phyloP scores from a whole-genome alignment of 2,113 vertebrate species.

The Smithornis capensis region DNA sequence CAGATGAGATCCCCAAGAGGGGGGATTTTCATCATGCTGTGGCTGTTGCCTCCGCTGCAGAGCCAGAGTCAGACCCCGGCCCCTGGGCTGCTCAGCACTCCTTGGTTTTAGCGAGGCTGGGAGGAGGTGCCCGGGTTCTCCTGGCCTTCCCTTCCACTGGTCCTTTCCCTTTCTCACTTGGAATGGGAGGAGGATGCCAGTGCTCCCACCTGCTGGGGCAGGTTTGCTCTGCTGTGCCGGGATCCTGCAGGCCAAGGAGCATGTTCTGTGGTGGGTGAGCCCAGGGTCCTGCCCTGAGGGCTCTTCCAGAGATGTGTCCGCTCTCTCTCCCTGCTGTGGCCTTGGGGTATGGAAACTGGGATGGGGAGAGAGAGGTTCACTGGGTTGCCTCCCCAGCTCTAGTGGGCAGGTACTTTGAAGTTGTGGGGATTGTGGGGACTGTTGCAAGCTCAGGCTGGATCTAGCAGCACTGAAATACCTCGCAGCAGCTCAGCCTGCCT shows the following conservation, averaged over 20 bases:
- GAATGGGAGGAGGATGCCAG: background rate
- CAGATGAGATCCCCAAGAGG: background rate
- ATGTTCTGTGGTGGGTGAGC: background rate
- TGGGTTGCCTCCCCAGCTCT: background rate
- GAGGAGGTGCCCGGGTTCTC: background rate
- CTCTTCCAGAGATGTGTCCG: rapidly evolving
- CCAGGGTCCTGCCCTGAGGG: background rate
- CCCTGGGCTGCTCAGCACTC: background rate
- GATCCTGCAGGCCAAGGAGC: background rate
- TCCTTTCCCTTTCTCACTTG: background rate
- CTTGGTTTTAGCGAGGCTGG: background rate
- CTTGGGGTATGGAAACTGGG: background rate
- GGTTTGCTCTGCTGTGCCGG: background rate
- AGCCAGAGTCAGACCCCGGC: background rate
- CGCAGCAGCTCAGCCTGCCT: background rate
- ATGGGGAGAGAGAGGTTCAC: background rate
- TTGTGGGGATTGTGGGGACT: background rate
- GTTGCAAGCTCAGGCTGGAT: background rate
- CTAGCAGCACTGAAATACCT: background rate
- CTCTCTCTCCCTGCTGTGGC: background rate
- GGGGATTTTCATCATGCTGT: background rate
- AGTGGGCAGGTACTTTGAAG: background rate
- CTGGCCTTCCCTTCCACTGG: background rate
- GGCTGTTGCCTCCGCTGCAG: background rate
- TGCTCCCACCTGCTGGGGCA: background rate